Evolutionary conservation across 2,888 invertebrate species (phyloP), one percentile per base, ranked within the genome.

Genomic region (Campoletis raptor): DNA sequence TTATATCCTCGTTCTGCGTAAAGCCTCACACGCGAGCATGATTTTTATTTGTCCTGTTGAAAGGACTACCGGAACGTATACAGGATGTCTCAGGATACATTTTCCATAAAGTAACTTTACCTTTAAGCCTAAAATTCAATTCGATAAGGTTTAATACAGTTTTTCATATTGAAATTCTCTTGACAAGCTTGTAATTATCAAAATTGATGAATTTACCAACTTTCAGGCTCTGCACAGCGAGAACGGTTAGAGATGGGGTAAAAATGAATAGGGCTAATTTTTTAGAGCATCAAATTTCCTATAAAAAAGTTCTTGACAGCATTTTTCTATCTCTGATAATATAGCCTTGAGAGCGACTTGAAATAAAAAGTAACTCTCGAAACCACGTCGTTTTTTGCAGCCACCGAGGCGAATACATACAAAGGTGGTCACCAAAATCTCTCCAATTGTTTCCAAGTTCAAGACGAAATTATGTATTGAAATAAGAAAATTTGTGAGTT

Each of bases 1-100:
- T 57, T 70, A 70, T 61, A 69, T 48, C n/a, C 57, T 80, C 45
- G 37, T 70, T n/a, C 70, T 48, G 12, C 42, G 69, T 57, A 61
- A 42, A 61, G 45, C 10, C 57, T 70, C 45, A 42, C 69, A 67
- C 52, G 48, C 79, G 69, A 40, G n/a, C 57, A 42, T 30, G 8
- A 67, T 67, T 78, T 67, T 67, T 52, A 37, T 40, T 67, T 52
- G 24, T 67, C 66, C 42, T 67, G 21, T 52, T 78, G 67, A 40
- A 67, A 78, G 67, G 78, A 30, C 67, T 66, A 66, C 64, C 66
- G 18, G 48, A 36, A 36, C 2, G 30, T 66, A 12, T 66, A 48
- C 48, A n/a, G 61, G 61, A 61, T 15, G 61, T 61, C 15, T 15
- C 7, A 61, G 61, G 61, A 30, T 30, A 0, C 0, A 30, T 30